Conservation (phyloP, 2,113 vertebrate species). For the Pseudolaguvia tuberculata region DNA sequence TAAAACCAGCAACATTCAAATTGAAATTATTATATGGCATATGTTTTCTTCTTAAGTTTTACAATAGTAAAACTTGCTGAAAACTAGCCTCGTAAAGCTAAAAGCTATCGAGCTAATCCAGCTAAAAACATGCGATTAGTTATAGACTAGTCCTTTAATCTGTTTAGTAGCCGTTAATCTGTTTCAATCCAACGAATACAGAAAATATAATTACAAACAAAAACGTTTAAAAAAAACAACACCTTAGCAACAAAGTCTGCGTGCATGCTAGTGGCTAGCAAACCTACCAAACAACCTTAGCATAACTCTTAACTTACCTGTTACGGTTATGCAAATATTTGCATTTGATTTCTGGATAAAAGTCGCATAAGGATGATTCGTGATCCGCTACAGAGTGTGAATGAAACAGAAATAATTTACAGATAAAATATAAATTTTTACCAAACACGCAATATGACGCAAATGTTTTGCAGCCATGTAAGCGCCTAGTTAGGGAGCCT, state of each 20-base stretch:
- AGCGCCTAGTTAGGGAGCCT: constrained; percentile 40
- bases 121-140: not conserved
- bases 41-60: not conserved
- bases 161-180: not conserved
- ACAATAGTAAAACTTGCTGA: not conserved
- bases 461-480: constrained; percentile 43
- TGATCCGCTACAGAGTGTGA: not conserved
- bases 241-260: constrained; percentile 18
- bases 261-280: not conserved
- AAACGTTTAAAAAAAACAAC: not conserved
- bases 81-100: not conserved
- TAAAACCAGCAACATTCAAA: not conserved
- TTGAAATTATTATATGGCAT: not conserved
- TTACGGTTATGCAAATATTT: not conserved
- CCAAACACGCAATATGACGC: constrained; percentile 39
- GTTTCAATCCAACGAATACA: not conserved
- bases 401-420: constrained; percentile 3
- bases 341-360: not conserved
- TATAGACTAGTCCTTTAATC: not conserved
- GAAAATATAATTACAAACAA: too few species aligned
- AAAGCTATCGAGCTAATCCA: not conserved
- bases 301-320: constrained; percentile 14
- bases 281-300: constrained; percentile 6
- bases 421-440: constrained; percentile 17
- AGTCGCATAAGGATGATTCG: not conserved